Evolutionary conservation across 2,113 vertebrate species (phyloP), one percentile per base, ranked within the genome.

Genomic region (Aspidoscelis tigris): DNA sequence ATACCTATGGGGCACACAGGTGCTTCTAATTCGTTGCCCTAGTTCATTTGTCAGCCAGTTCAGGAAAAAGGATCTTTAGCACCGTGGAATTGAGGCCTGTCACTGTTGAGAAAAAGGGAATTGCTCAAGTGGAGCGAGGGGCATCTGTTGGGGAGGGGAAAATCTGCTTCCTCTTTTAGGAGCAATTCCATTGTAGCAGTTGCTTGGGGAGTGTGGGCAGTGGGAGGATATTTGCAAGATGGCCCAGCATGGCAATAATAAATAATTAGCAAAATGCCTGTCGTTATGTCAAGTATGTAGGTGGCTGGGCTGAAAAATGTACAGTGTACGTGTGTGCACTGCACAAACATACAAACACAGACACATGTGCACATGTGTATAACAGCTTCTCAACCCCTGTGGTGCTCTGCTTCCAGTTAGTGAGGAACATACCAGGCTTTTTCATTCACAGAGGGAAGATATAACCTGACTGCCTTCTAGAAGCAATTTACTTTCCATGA

Each of bases 221-320:
- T 77, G 66, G 66, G 76, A 84, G 66, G 75, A 71, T 50, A 69
- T 55, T 55, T 83, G 43, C 33, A 43, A 71, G 75, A 71, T 47
- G 75, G 53, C 65, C 26, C 47, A 75, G 58, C 24, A 75, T 47
- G 41, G 43, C 41, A 21, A 65, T 66, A 84, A 71, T 70, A 84
- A 84, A 70, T 44, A 69, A 53, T 5, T 81, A 39, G 33, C 20
- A 76, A 69, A 68, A 22, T 21, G 18, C 8, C 83, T 71, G 76
- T 22, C 41, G 0, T 39, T 71, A 7, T 43, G 24, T 58, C 24
- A 76, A 47, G 44, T 61, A 53, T 22, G 76, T 61, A 43, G 50
- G 50, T 9, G 16, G 22, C 7, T 69, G 33, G 82, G 50, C 21
- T 64, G 64, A 43, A 22, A 55, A 80, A 68, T 26, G 47, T 70